Evolutionary conservation across 2,888 invertebrate species (phyloP), one percentile per base, ranked within the genome.

Genomic region (Chymomyza amoena): DNA sequence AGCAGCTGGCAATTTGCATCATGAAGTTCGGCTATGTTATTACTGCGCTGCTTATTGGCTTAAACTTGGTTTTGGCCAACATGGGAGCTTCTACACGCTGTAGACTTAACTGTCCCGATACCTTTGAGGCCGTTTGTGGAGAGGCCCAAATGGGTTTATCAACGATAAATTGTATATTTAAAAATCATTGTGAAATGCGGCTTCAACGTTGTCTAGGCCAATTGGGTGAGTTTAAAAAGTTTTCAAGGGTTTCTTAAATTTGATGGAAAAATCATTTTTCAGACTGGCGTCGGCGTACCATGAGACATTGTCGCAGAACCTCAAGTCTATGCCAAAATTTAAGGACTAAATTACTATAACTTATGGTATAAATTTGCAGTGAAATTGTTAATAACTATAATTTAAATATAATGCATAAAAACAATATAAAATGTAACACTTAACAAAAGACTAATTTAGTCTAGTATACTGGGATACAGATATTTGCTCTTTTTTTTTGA

Each of bases 81-180:
- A 5, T 25, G 4, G 32, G 15, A 28, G 6, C 16, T 7, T 15
- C 59, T 3, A 15, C 6, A 28, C 25, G 10, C 3, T 77, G 77
- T 62, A 51, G 59, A 15, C 32, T 51, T 0, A 3, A 45, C 2
- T 77, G 77, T n/a, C 60, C 54, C 13, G 59, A 64, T 20, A 18
- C 68, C n/a, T 69, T 62, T 13, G 7, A 15, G 7, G 76, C 76
- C 0, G 71, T 76, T n/a, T 77, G 77, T 52, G 77, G 61, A 13
- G 20, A 69, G 56, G 36, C 68, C 4, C 15, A 13, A 13, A 25
- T 51, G 0, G 67, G 66, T 15, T 25, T 65, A 20, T 5, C 6
- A 15, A 18, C 36, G 13, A 6, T 61, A 1, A 52, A 57, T 15
- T 79, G 79, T 32, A 57, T 66, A 1, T 79, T 80, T 20, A 2